These are phyloP conservation scores for Diglossa cyanea DNA, from an alignment of 2,797 vertebrate genomes.

Conservation along the genomic window DNA sequence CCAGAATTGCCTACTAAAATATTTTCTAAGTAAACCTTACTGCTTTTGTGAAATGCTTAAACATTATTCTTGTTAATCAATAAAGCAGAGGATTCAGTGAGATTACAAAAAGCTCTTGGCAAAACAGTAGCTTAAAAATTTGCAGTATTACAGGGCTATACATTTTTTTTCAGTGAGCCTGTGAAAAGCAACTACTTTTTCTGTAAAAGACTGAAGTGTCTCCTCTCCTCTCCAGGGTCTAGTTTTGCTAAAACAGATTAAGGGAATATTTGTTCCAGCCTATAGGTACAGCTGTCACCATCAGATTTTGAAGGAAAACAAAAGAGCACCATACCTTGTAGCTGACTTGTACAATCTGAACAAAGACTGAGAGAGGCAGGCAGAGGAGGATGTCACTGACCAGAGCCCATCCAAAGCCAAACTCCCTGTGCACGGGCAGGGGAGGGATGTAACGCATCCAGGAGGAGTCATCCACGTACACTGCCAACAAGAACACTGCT, in stretches of 20 bases:
- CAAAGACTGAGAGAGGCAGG: slow-evolving; percentile 89
- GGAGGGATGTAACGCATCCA: slow-evolving; percentile 90
- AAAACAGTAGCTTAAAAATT: background rate
- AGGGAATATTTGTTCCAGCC: background rate
- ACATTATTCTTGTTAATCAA: background rate
- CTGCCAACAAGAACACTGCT: slow-evolving; percentile 57
- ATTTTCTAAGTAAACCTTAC: background rate
- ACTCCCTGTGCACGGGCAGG: slow-evolving; percentile 81
- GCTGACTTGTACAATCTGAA: slow-evolving; percentile 91
- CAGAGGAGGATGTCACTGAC: slow-evolving; percentile 89
- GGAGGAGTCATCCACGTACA: slow-evolving; percentile 82
- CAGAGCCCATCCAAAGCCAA: slow-evolving; percentile 86
- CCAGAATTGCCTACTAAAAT: background rate
- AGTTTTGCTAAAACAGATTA: background rate
- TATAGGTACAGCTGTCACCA: background rate
- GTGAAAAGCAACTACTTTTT: background rate
- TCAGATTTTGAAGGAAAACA: background rate
- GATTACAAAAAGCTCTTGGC: background rate
- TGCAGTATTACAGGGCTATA: background rate
- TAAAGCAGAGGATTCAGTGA: background rate
- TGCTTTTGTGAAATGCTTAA: slow-evolving; percentile 4
- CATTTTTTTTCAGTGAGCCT: background rate
- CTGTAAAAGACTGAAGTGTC: background rate
- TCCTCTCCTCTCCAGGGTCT: background rate
- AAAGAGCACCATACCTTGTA: slow-evolving; percentile 82